Evolutionary conservation across 2,888 invertebrate species (phyloP).

Genomic region (Polylopha cassiicola): DNA sequence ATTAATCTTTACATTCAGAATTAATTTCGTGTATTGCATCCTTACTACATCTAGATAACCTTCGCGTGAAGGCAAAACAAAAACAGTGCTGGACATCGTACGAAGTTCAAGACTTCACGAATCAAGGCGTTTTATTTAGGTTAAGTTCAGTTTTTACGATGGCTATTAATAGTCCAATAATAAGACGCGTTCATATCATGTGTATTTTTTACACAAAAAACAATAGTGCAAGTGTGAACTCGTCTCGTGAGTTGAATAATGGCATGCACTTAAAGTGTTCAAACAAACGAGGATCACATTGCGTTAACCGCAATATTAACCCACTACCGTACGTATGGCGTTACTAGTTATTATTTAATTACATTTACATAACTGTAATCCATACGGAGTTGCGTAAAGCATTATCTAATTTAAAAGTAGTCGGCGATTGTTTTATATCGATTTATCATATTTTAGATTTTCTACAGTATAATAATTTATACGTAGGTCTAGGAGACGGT

Average conservation of each 20-base stretch:
- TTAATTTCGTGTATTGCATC: conserved; percentile 14
- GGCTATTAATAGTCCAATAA: too few species aligned
- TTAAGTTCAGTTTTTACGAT: neutral
- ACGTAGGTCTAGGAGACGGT: too few species aligned
- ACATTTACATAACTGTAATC: too few species aligned
- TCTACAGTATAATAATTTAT: too few species aligned
- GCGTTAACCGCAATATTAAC: conserved; percentile 4
- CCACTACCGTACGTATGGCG: neutral
- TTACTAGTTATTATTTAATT: neutral
- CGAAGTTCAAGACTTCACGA: neutral
- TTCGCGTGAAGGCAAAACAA: neutral
- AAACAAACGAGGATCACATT: neutral
- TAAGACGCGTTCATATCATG: too few species aligned
- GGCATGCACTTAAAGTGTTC: neutral
- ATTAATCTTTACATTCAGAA: conserved; percentile 36
- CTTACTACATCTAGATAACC: neutral
- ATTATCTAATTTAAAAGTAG: too few species aligned
- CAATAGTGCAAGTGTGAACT: too few species aligned
- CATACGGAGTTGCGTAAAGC: too few species aligned
- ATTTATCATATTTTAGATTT: too few species aligned
- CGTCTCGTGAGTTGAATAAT: neutral
- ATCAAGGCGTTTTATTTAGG: conserved; percentile 10
- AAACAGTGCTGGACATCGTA: neutral
- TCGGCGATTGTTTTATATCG: too few species aligned
- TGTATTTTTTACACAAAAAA: too few species aligned